These are phyloP conservation scores for Cephus rjabovi DNA, from an alignment of 2,888 invertebrate species.

Conservation along the genomic window DNA sequence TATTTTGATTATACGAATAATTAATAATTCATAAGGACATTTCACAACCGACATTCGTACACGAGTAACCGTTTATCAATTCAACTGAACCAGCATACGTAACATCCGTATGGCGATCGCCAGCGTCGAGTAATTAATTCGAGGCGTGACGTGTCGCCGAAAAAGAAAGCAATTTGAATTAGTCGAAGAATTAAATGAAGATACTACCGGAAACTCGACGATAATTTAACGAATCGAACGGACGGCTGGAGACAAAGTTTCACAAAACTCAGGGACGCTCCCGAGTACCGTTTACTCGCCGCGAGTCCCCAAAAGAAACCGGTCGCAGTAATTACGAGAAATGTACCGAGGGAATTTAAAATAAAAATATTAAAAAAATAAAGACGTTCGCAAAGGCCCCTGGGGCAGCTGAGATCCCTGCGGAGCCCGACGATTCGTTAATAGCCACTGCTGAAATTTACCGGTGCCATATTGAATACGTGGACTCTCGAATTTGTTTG, in stretches of 20 bases:
- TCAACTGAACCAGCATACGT: neutral
- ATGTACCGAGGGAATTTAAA: conserved; percentile 7
- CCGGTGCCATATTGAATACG: neutral
- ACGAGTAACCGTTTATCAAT: neutral
- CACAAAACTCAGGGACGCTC: neutral
- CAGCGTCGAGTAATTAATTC: neutral
- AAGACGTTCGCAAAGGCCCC: neutral
- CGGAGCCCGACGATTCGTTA: neutral
- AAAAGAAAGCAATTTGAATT: neutral
- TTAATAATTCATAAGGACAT: neutral
- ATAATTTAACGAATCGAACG: neutral
- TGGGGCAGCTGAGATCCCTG: neutral
- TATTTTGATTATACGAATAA: neutral
- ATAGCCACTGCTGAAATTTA: neutral
- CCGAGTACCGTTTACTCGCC: neutral
- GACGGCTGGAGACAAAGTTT: neutral
- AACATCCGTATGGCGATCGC: neutral
- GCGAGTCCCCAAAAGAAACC: conserved; percentile 36
- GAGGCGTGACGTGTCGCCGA: neutral
- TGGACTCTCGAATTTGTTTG: neutral
- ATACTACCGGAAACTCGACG: neutral
- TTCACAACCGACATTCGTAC: neutral
- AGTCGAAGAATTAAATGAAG: neutral
- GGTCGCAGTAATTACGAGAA: conserved; percentile 45
- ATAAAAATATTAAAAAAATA: neutral